Evolutionary conservation across 2,797 vertebrate genomes (phyloP).

Genomic region (Catamblyrhynchus diadema): DNA sequence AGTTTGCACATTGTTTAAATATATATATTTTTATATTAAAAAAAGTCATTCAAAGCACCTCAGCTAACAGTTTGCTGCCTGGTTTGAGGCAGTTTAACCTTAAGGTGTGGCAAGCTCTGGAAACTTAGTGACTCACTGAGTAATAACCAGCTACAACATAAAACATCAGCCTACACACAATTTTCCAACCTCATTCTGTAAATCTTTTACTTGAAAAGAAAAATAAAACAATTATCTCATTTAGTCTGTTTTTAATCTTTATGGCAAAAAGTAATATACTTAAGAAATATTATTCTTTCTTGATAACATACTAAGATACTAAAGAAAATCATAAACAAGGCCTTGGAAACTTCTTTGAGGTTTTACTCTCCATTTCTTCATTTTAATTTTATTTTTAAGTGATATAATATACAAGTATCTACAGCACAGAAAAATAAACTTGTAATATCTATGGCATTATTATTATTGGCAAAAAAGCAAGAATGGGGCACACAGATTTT

Average conservation of each 20-base stretch:
- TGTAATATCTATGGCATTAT: neutral
- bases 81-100: conserved; percentile 73
- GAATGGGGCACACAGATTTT: neutral
- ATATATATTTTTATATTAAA: neutral
- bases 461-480: neutral
- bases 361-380: neutral
- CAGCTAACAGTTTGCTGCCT: conserved; percentile 66
- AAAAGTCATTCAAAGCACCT: conserved; percentile 51
- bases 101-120: conserved; percentile 78
- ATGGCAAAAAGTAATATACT: neutral
- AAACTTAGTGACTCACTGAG: conserved; percentile 78
- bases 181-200: conserved; percentile 75
- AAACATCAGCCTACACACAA: conserved; percentile 75
- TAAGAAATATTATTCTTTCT: neutral
- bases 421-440: neutral
- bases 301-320: neutral
- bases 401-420: neutral
- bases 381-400: neutral
- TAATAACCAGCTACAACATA: conserved; percentile 73
- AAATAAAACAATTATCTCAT: conserved; percentile 57
- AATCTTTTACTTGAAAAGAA: conserved; percentile 72
- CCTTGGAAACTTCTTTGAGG: neutral
- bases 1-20: neutral
- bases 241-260: conserved; percentile 43
- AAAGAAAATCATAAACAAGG: neutral